phyloP scores from a whole-genome alignment of 2,888 invertebrate species.

The Antheraea yamamai region DNA sequence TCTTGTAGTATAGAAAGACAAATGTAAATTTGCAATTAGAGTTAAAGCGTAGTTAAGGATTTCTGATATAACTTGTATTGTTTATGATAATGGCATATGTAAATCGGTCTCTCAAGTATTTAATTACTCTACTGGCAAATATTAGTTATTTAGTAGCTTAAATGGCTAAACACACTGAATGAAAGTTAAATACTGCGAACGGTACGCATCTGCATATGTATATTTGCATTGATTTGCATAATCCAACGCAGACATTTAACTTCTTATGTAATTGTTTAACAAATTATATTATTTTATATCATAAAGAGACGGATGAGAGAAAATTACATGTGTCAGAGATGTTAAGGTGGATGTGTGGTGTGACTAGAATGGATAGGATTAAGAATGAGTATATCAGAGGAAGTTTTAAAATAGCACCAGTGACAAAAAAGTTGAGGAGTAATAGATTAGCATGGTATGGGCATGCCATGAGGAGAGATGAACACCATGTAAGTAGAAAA shows the following conservation, averaged over 20 bases:
- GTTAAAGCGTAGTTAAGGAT: not conserved
- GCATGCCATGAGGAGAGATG: too few relatives aligned
- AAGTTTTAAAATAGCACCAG: too few relatives aligned
- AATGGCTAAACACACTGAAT: not conserved
- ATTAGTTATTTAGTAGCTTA: not conserved
- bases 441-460: too few relatives aligned
- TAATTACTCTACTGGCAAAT: conserved; percentile 5
- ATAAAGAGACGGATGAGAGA: too few relatives aligned
- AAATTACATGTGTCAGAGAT: too few relatives aligned
- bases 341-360: too few relatives aligned
- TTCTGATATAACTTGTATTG: not conserved
- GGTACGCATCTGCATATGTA: not conserved
- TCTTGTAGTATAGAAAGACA: not conserved
- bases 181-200: not conserved
- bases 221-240: conserved; percentile 6
- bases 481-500: too few relatives aligned
- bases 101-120: not conserved
- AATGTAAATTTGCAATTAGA: not conserved
- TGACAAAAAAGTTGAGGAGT: too few relatives aligned
- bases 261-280: not conserved
- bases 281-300: not conserved
- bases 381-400: too few relatives aligned
- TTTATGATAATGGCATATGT: conserved; percentile 3
- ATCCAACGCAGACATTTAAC: not conserved
- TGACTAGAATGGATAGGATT: too few relatives aligned